A percentile compares a stretch with the other conserved stretches of the same genome.
These are phyloP conservation scores for Heliocidaris erythrogramma DNA, from an alignment of 35 echinoderm and acorn worm genomes.

Conservation along the genomic window DNA sequence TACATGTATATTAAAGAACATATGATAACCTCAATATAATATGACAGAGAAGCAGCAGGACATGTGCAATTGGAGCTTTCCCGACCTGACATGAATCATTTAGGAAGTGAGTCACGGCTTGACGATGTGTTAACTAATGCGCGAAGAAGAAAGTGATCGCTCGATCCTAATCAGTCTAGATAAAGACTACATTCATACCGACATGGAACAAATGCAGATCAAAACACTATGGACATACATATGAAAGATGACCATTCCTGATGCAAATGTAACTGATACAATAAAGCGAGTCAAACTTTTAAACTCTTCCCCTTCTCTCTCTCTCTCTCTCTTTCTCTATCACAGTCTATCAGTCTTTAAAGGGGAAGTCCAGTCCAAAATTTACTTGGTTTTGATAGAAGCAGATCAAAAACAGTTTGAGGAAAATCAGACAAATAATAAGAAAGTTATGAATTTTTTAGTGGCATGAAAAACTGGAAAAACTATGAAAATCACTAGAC, in stretches of 20 bases:
- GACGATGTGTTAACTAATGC: neutral
- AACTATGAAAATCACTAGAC: no score
- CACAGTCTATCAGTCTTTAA: no score
- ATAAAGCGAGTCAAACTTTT: no score
- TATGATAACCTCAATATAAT: neutral
- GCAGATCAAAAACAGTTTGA: no score
- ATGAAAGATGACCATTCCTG: no score
- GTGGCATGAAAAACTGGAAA: no score
- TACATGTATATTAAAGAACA: neutral
- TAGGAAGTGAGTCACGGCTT: slow-evolving; percentile 26
- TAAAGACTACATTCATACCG: neutral
- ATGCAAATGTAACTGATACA: no score
- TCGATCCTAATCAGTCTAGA: neutral
- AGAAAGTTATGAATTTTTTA: no score
- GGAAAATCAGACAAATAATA: no score
- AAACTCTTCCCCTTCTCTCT: neutral
- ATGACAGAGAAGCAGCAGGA: neutral
- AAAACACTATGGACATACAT: neutral
- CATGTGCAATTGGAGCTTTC: slow-evolving; percentile 20
- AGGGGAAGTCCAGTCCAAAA: no score
- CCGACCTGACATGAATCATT: neutral
- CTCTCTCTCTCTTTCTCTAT: neutral
- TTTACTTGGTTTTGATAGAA: no score
- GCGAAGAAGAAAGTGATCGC: neutral
- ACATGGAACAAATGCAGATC: neutral